phyloP scores from a whole-genome alignment of 2,888 invertebrate species.

The Papilio gigon region DNA sequence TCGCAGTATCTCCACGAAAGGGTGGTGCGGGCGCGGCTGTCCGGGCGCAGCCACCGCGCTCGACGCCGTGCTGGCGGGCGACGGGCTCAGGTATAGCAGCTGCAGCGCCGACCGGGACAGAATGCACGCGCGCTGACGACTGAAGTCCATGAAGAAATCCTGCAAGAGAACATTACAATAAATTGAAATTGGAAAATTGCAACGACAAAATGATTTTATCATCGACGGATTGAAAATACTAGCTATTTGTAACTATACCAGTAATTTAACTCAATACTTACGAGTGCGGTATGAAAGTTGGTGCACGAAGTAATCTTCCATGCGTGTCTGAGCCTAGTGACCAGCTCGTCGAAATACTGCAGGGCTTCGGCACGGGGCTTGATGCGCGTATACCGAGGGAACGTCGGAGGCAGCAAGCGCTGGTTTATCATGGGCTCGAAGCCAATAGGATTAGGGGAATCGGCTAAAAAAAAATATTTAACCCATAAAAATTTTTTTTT shows the following conservation, averaged over 20 bases:
- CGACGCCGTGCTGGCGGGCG: slow-evolving; percentile 68
- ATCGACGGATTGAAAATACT: no score
- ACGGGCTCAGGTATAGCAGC: slow-evolving; percentile 86
- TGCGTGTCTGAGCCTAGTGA: slow-evolving; percentile 90
- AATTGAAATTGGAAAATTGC: background rate
- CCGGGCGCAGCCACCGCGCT: slow-evolving; percentile 61
- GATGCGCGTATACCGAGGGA: slow-evolving; percentile 97
- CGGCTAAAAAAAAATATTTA: slow-evolving; percentile 70
- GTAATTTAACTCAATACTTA: slow-evolving; percentile 70
- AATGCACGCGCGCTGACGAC: slow-evolving; percentile 93
- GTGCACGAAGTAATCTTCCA: slow-evolving; percentile 90
- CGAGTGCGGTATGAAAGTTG: slow-evolving; percentile 91
- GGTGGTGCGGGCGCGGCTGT: slow-evolving; percentile 66
- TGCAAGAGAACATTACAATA: slow-evolving; percentile 55
- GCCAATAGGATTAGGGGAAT: slow-evolving; percentile 91
- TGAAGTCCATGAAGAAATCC: slow-evolving; percentile 97
- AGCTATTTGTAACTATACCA: no score
- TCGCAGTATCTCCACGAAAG: slow-evolving; percentile 89
- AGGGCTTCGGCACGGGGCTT: slow-evolving; percentile 89
- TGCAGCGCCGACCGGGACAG: slow-evolving; percentile 95
- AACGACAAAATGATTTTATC: background rate
- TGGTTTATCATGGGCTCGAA: slow-evolving; percentile 98
- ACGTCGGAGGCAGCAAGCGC: slow-evolving; percentile 97
- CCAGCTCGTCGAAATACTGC: slow-evolving; percentile 90
- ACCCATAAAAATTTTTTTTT: no score